Conservation (phyloP, 2,797 vertebrate genomes). For the Xerus rutilus region DNA sequence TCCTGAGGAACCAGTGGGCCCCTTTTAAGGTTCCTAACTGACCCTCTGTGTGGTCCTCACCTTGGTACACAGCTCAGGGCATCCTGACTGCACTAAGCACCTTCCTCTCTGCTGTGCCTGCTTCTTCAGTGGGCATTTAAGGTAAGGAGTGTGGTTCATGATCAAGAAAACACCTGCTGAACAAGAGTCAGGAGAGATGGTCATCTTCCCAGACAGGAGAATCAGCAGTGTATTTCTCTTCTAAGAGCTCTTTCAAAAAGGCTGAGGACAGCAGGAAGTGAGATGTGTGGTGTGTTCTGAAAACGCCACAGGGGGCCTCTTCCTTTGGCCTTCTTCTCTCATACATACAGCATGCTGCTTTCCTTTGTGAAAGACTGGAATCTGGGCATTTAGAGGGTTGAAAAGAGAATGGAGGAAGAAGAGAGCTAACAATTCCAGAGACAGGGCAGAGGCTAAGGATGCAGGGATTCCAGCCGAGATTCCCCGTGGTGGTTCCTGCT, state of each 20-base stretch:
- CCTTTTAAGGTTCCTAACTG: not conserved
- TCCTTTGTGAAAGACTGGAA: slow-evolving; percentile 78
- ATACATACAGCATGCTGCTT: slow-evolving; percentile 66
- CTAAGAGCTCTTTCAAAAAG: not conserved
- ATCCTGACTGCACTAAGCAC: not conserved
- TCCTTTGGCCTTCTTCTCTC: slow-evolving; percentile 62
- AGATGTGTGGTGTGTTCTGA: slow-evolving; percentile 64
- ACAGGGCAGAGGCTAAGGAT: slow-evolving; percentile 69
- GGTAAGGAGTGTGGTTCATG: not conserved
- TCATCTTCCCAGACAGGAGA: not conserved
- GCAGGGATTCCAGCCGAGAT: slow-evolving; percentile 77
- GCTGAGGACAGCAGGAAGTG: not conserved
- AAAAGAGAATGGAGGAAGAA: slow-evolving; percentile 68
- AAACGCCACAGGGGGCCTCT: slow-evolving; percentile 66
- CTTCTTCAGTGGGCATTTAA: not conserved
- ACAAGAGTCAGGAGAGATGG: not conserved
- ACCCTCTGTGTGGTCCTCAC: too few relatives aligned
- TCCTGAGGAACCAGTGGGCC: not conserved
- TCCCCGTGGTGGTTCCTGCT: slow-evolving; percentile 73
- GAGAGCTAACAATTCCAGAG: slow-evolving; percentile 80
- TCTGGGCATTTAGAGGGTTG: slow-evolving; percentile 60
- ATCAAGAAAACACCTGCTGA: not conserved
- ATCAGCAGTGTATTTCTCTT: not conserved
- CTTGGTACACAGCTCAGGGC: not conserved
- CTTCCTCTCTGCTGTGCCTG: not conserved